Evolutionary conservation across 35 echinoderm and acorn worm genomes (phyloP), one percentile per base, ranked within the genome.

Genomic region (Apostichopus parvimensis): DNA sequence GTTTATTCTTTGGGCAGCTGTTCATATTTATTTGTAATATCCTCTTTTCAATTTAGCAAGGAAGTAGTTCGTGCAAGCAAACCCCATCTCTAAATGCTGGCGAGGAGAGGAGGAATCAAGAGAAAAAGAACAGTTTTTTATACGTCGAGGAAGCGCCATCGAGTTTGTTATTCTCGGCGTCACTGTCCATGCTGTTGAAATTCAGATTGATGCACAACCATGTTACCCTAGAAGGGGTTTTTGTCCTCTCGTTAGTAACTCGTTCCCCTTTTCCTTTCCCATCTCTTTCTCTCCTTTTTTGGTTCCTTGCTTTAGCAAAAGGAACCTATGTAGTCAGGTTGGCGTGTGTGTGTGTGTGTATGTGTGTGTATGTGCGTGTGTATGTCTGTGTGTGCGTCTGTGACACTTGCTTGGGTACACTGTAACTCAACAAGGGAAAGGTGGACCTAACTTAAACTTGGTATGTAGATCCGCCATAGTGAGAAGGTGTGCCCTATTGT

Each of bases 1-100:
- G 71, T 75, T 75, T 75, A 75, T 75, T 75, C 20, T 75, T 75
- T 75, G 17, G 21, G 71, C 71, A 75, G 71, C 71, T 75, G 71
- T n/a, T n/a, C 71, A 22, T 75, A 75, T 75, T 6, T 75, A 22
- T 75, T 18, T 22, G 71, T 75, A 75, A 22, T 8, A 75, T 20
- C 71, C 17, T 75, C 17, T 24, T 22, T 75, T 20, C 20, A 20
- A 18, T 20, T 75, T 18, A 18, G 15, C 17, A 18, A 18, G 71
- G 6, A 75, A 75, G 11, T 75, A 75, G 71, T 75, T 75, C 71
- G 17, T 75, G 15, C 17, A 75, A n/a, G 71, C 71, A 18, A 75
- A 73, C 71, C 20, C 71, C 26, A 21, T 73, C 71, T 73, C 26
- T 28, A 28, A 28, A 28, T 28, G 26, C 26, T 28, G 4, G 34